phyloP scores from a whole-genome alignment of 1,140 invertebrate species.

The Anoplolepis gracilipes region DNA sequence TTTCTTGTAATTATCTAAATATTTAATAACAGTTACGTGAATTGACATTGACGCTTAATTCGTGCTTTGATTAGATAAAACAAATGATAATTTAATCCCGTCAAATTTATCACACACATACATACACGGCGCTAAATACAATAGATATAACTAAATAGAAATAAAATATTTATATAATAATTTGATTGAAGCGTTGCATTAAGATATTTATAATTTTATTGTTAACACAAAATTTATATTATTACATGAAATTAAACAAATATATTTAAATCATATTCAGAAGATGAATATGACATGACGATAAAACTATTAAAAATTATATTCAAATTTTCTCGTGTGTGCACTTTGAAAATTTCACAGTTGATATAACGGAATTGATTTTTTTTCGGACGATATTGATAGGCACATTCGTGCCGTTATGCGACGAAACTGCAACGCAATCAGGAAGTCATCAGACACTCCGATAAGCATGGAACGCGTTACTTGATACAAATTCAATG shows the following conservation, averaged over 20 bases:
- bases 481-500: constrained; percentile 41
- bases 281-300: too few relatives aligned
- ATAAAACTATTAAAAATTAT: not conserved
- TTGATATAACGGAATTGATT: not conserved
- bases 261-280: too few relatives aligned
- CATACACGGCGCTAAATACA: too few relatives aligned
- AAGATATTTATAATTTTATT: constrained; percentile 9
- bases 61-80: not conserved
- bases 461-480: constrained; percentile 27
- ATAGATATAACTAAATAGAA: too few relatives aligned
- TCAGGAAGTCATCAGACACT: constrained; percentile 46
- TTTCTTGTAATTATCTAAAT: not conserved
- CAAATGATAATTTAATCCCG: not conserved
- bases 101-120: not conserved
- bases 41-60: not conserved
- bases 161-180: not conserved
- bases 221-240: not conserved
- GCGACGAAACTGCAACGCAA: constrained; percentile 42
- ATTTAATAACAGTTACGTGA: not conserved
- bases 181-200: not conserved
- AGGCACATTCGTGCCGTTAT: constrained; percentile 20
- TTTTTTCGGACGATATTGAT: constrained; percentile 10
- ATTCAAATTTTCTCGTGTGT: not conserved
- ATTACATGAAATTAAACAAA: too few relatives aligned
- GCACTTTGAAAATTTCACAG: not conserved